These are phyloP conservation scores for Ametastegia equiseti DNA, from an alignment of 2,888 invertebrate species.

Conservation along the genomic window DNA sequence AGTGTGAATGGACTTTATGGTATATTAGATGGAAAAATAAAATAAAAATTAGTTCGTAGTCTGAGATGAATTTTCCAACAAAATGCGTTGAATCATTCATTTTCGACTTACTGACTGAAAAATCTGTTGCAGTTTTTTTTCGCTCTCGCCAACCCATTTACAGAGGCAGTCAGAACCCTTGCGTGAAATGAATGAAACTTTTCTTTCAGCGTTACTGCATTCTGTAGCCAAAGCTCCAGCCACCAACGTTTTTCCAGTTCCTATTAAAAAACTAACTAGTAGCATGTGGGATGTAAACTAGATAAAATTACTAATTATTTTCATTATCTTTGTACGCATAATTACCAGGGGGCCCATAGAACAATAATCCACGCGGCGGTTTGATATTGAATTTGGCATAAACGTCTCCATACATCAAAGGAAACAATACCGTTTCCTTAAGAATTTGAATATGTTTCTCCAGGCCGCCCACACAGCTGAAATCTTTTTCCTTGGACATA, in stretches of 20 bases:
- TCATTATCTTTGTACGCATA: background rate
- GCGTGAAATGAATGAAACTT: constrained; percentile 93
- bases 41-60: too few relatives aligned
- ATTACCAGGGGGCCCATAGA: constrained; percentile 92
- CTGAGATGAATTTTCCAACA: background rate
- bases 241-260: constrained; percentile 93
- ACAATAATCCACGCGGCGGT: constrained; percentile 92
- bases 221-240: constrained; percentile 93
- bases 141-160: constrained; percentile 97
- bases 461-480: constrained; percentile 85
- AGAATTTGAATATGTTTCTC: constrained; percentile 90
- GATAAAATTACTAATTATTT: background rate
- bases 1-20: background rate
- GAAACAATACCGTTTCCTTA: constrained; percentile 94
- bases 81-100: background rate
- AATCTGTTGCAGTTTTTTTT: constrained; percentile 89
- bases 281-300: background rate
- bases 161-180: constrained; percentile 95
- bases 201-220: constrained; percentile 85
- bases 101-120: constrained; percentile 84
- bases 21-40: background rate
- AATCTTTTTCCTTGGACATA: constrained; percentile 67
- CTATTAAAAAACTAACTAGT: constrained; percentile 70
- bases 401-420: constrained; percentile 92
- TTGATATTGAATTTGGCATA: constrained; percentile 90